These are phyloP conservation scores for Acanthochromis polyacanthus DNA, from an alignment of 2,113 vertebrate species.

Conservation along the genomic window DNA sequence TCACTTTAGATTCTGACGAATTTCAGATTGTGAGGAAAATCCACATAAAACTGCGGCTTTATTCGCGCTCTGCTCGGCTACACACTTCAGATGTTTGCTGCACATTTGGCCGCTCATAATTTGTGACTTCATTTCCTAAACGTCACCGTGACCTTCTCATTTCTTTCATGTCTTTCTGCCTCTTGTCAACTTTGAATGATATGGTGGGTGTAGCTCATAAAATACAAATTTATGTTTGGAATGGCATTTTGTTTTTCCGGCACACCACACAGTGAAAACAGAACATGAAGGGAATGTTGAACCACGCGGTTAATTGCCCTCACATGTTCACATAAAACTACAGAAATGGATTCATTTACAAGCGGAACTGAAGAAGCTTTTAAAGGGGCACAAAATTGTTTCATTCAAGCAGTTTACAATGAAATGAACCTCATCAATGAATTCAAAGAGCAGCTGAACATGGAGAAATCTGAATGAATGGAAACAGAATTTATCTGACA, in stretches of 20 bases:
- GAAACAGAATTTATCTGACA: background rate
- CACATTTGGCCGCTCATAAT: conserved; percentile 29
- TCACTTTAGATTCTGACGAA: too few relatives aligned
- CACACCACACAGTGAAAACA: background rate
- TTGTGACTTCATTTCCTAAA: conserved; percentile 40
- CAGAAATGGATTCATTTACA: too few relatives aligned
- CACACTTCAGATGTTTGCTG: background rate
- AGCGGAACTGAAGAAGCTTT: background rate
- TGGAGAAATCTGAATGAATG: background rate
- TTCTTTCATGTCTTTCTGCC: conserved; percentile 18
- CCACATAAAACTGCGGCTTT: background rate
- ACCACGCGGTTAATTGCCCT: too few relatives aligned
- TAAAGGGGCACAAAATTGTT: background rate
- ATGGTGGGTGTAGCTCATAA: background rate
- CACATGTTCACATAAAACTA: too few relatives aligned
- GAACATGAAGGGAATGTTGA: too few relatives aligned
- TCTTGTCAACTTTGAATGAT: conserved; percentile 34
- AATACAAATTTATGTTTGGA: conserved; percentile 13
- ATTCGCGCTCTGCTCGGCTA: fast-evolving
- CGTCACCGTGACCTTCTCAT: conserved; percentile 51
- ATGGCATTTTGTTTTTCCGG: conserved; percentile 8
- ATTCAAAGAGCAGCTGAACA: background rate
- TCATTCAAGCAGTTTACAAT: background rate
- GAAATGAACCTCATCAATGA: background rate
- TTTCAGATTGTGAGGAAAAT: too few relatives aligned